Evolutionary conservation across 2,797 vertebrate genomes (phyloP).

Genomic region (Argentina silus): DNA sequence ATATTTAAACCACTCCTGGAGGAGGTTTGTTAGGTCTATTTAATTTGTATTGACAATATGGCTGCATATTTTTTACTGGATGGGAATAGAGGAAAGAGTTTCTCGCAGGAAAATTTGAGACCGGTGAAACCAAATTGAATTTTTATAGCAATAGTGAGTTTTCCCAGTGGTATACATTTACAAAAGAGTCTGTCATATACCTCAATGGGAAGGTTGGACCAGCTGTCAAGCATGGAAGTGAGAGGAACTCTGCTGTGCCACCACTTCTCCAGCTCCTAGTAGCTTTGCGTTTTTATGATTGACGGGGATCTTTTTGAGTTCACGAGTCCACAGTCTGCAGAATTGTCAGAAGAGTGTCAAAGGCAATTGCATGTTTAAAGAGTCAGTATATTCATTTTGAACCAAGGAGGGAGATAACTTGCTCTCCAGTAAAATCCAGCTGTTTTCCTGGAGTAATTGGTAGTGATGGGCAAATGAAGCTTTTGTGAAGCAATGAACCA

Average conservation of each 20-base stretch:
- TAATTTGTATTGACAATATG: neutral
- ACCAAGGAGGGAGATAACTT: too few relatives aligned
- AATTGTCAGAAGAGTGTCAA: slow-evolving; percentile 10
- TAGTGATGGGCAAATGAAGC: too few relatives aligned
- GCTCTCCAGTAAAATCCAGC: too few relatives aligned
- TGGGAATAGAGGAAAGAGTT: too few relatives aligned
- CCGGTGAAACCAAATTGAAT: slow-evolving; percentile 14
- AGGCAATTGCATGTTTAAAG: too few relatives aligned
- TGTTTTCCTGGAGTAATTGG: too few relatives aligned
- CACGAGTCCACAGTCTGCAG: slow-evolving; percentile 17
- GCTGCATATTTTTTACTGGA: neutral
- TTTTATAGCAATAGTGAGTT: slow-evolving; percentile 5
- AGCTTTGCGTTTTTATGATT: slow-evolving; percentile 15
- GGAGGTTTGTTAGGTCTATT: neutral
- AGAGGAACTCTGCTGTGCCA: slow-evolving; percentile 13
- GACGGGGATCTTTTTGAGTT: slow-evolving; percentile 21
- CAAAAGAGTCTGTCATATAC: slow-evolving; percentile 13
- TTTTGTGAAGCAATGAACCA: too few relatives aligned
- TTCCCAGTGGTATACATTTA: neutral
- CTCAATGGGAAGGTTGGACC: too few relatives aligned
- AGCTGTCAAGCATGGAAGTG: slow-evolving; percentile 18
- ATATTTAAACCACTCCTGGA: too few relatives aligned
- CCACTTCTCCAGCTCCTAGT: slow-evolving; percentile 8
- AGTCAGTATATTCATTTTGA: too few relatives aligned
- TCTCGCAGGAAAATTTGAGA: neutral